phyloP scores from a whole-genome alignment of 2,113 vertebrate genomes.

The Shinisaurus crocodilurus region DNA sequence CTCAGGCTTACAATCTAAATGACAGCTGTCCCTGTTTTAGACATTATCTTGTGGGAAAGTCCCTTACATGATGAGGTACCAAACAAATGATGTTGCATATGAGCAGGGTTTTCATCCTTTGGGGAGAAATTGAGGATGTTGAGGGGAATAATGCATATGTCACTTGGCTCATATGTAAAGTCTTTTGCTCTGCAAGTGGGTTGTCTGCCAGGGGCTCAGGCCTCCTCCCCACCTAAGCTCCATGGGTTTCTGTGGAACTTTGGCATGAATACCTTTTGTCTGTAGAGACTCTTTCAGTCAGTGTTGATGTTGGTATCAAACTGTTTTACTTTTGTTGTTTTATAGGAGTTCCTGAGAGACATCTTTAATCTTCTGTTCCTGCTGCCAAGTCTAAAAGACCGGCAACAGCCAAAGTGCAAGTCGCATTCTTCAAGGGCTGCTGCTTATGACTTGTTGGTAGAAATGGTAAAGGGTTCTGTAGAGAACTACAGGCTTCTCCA shows the following conservation, averaged over 20 bases:
- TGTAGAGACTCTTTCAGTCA: background rate
- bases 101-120: background rate
- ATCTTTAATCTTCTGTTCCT: constrained; percentile 97
- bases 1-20: no score
- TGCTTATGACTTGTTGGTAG: constrained; percentile 96
- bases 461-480: constrained; percentile 96
- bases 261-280: background rate
- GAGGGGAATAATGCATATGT: background rate
- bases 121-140: no score
- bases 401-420: constrained; percentile 97
- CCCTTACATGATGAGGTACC: background rate
- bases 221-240: background rate
- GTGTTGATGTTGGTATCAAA: background rate
- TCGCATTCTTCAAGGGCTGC: constrained; percentile 95
- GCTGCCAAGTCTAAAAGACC: constrained; percentile 94
- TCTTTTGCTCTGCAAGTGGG: background rate
- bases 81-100: background rate
- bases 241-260: background rate
- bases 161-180: background rate
- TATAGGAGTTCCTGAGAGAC: constrained; percentile 95
- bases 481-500: constrained; percentile 98
- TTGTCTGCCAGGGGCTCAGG: background rate
- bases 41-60: background rate
- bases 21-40: background rate
- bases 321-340: constrained; percentile 36